Conservation (phyloP, 2,888 invertebrate genomes). For the Phrixothrix hirtus region DNA sequence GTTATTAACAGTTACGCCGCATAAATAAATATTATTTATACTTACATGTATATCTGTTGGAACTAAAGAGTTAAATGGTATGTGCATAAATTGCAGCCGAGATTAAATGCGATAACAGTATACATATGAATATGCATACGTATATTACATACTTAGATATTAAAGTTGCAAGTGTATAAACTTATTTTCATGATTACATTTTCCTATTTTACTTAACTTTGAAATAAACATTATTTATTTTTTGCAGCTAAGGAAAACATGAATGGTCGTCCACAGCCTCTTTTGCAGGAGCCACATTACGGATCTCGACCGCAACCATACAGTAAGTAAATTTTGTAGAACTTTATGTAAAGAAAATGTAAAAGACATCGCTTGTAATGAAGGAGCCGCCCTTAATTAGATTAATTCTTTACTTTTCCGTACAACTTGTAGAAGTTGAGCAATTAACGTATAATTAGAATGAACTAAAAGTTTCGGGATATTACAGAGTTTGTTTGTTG, state of each 20-base stretch:
- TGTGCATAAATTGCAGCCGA: no score
- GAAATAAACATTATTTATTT: slow-evolving; percentile 32
- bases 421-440: slow-evolving; percentile 6
- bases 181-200: no score
- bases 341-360: background rate
- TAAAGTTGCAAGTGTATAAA: no score
- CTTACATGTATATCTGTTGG: no score
- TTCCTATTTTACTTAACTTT: no score
- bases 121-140: no score
- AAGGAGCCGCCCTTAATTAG: slow-evolving; percentile 13
- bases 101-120: no score
- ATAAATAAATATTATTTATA: no score
- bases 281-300: slow-evolving; percentile 86
- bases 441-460: slow-evolving; percentile 20
- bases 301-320: slow-evolving; percentile 86
- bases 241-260: slow-evolving; percentile 56
- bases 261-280: slow-evolving; percentile 73
- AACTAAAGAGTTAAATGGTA: no score
- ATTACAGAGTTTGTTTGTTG: slow-evolving; percentile 1
- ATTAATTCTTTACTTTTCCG: slow-evolving; percentile 18
- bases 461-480: slow-evolving; percentile 7
- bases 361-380: slow-evolving; percentile 2
- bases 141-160: no score
- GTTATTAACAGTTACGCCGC: no score
- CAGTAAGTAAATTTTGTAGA: slow-evolving; percentile 67